Evolutionary conservation across 2,797 vertebrate genomes (phyloP), one percentile per base, ranked within the genome.

Genomic region (Carapus acus): DNA sequence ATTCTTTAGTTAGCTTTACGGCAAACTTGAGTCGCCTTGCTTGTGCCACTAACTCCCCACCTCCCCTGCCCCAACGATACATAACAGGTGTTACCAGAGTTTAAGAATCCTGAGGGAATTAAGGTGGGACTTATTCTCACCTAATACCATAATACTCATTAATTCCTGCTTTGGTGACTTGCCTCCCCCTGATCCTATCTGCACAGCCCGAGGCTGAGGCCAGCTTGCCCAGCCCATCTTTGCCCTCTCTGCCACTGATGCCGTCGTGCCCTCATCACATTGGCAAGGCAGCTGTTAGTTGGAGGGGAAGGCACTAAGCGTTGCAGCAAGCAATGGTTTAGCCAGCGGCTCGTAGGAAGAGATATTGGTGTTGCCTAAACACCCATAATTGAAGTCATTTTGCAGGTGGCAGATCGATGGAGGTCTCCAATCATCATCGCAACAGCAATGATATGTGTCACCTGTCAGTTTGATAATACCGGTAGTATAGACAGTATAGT

Each of bases 71-170:
- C 48, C 54, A 57, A 52, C 73, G 71, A 61, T 34, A 65, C 71
- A 78, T 66, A 85, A 85, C 88, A 87, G 86, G 85, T 88, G 87
- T 81, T 80, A 70, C 67, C 71, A 57, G 69, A 80, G 81, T 85
- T 85, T 80, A 86, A 79, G 78, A 85, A 85, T 85, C 80, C 79
- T 62, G 37, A 58, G 58, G 76, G 83, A 78, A 86, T 87, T 85
- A 71, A 76, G 72, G 57, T 69, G 74, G 72, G 67, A 72, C 80
- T 87, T 88, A 83, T 87, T 87, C 85, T 87, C 85, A 84, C 84
- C 82, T 88, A 88, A 89, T 85, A 75, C 85, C 74, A 78, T 88
- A 88, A 88, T 87, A 62, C 86, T 87, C 82, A 87, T 87, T 88
- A 85, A 88, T 84, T 85, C 85, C 87, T 86, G 85, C 87, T 86